Base-by-base conservation (phyloP, 2,888 invertebrate genomes). In the Rugalucina vietnamica region DNA sequence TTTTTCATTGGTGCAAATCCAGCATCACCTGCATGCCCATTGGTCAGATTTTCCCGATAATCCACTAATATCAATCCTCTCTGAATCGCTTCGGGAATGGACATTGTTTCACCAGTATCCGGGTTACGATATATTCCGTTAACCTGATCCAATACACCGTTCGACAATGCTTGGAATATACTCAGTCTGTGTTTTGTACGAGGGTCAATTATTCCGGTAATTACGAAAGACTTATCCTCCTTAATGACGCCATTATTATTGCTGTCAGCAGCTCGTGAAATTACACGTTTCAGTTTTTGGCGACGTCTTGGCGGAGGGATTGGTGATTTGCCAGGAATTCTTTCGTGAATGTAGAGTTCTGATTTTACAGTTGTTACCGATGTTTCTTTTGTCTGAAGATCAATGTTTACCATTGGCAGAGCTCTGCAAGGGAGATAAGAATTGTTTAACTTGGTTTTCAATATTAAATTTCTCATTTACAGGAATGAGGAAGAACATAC, bases 61-160 rank as follows among this genome's bases (percentile, higher is more conserved):
- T 93, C 94, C n/a, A 93, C 94, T 27, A 88, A 79, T 49, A 95
- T 92, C 50, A 93, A 85, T 5, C 94, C 94, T 39, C 85, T 84
- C 57, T 92, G 89, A 75, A 95, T 94, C 36, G 95, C 95, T 83
- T 94, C 94, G 0, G 93, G 93, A 27, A 95, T 93, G 5, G 94
- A 92, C 84, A 94, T 93, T 21, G 84, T 87, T 60, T 92, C 88
- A 0, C 91, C 93, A 0, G 93, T 93, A 60, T 89, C 90, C 0
- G 92, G 93, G 83, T 94, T 93, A 18, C 86, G 89, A 81, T 93
- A 94, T 0, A 91, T 91, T 1, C 93, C 93, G 32, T 92, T 89
- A 14, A 92, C 88, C 80, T 93, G 92, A 83, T 93, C 92, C 29
- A 94, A 86, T 21, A 94, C 89, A 5, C 94, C 93, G 49, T 92